Conservation (phyloP, 2,113 vertebrate species). For the Agelaius phoeniceus region DNA sequence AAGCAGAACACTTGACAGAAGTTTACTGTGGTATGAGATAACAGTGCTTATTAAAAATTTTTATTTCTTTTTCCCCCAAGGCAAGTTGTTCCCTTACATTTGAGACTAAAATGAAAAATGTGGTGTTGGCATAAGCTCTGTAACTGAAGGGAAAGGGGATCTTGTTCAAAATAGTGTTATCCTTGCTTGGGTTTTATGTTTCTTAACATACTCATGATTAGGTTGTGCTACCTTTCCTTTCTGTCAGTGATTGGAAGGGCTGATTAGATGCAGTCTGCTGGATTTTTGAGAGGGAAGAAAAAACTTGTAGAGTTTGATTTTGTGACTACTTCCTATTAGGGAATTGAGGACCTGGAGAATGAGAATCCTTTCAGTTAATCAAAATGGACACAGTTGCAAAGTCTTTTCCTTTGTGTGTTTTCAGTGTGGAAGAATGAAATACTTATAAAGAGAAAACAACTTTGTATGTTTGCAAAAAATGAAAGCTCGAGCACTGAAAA, state of each 20-base stretch:
- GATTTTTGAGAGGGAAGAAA: neutral
- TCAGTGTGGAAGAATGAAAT: neutral
- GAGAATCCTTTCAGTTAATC: neutral
- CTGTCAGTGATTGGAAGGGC: neutral
- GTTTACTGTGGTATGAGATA: neutral
- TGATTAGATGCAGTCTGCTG: neutral
- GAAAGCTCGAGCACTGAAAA: neutral
- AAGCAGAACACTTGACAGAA: neutral
- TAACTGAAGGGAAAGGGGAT: neutral
- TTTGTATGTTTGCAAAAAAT: neutral
- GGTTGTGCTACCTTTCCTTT: neutral
- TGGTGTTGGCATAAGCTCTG: neutral
- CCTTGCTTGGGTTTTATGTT: neutral
- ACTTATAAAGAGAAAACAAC: neutral
- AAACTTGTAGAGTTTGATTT: neutral
- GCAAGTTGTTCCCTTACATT: neutral
- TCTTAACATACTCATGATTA: neutral
- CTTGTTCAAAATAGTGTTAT: neutral
- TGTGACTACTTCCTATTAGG: neutral
- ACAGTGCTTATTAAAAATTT: neutral
- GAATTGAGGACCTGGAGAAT: neutral
- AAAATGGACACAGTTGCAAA: neutral
- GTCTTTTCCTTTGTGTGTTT: neutral
- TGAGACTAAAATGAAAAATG: neutral
- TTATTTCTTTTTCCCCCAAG: neutral